These are phyloP conservation scores for Megalops cyprinoides DNA, from an alignment of 2,797 vertebrate species.

Conservation along the genomic window DNA sequence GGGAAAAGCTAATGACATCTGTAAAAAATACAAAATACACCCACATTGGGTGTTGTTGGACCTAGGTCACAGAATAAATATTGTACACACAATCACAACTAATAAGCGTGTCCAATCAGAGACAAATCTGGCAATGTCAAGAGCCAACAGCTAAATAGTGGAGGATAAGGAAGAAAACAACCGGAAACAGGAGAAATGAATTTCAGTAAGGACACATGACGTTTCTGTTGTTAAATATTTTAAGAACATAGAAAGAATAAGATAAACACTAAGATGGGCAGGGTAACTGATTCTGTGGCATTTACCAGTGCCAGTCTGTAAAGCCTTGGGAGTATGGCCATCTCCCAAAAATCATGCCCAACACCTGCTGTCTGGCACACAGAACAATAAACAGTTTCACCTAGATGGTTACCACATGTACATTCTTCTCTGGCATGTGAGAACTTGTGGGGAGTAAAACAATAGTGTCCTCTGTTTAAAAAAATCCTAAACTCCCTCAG, in stretches of 20 bases:
- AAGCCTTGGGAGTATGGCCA: neutral
- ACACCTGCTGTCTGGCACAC: slow-evolving; percentile 14
- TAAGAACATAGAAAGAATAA: neutral
- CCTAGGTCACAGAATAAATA: too few relatives aligned
- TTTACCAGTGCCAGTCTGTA: neutral
- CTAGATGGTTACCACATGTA: neutral
- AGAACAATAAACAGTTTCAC: neutral
- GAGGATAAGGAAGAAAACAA: too few relatives aligned
- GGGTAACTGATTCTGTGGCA: neutral
- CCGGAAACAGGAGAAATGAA: too few relatives aligned
- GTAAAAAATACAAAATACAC: too few relatives aligned
- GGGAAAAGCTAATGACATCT: too few relatives aligned
- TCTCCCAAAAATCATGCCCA: neutral
- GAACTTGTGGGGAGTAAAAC: neutral
- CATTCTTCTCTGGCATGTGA: neutral
- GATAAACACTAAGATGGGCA: neutral
- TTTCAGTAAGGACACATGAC: neutral
- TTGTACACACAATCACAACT: neutral
- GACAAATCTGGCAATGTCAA: too few relatives aligned
- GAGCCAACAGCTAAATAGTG: too few relatives aligned
- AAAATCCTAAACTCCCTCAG: too few relatives aligned
- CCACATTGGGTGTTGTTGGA: too few relatives aligned
- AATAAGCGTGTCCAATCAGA: neutral
- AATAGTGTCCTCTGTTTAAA: neutral
- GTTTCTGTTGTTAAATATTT: neutral